A percentile compares a stretch with the other conserved stretches of the same genome.
phyloP scores from a whole-genome alignment of 2,888 invertebrate genomes.

The Cheilosia scutellata region DNA sequence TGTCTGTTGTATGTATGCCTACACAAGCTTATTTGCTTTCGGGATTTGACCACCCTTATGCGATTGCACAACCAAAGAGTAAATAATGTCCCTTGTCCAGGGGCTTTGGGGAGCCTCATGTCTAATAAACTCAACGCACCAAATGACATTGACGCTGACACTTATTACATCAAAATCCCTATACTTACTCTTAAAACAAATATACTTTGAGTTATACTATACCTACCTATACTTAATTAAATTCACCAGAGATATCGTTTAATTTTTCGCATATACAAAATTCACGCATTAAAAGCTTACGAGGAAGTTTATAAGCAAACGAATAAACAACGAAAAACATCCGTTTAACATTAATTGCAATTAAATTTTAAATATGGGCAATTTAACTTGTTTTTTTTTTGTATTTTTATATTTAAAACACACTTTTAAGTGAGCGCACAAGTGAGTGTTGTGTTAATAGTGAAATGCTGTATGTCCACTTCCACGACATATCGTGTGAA shows the following conservation, averaged over 20 bases:
- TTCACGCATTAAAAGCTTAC: slow-evolving; percentile 24
- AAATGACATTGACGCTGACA: too few species aligned
- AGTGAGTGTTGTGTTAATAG: slow-evolving; percentile 42
- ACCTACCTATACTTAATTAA: slow-evolving; percentile 21
- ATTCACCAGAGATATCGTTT: slow-evolving; percentile 38
- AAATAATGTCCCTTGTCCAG: too few species aligned
- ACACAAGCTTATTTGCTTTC: too few species aligned
- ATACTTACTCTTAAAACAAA: too few species aligned
- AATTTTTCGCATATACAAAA: slow-evolving; percentile 2
- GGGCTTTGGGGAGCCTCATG: too few species aligned
- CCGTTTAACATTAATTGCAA: slow-evolving; percentile 68
- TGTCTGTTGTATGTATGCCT: too few species aligned
- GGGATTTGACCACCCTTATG: too few species aligned
- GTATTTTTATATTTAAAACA: slow-evolving; percentile 29
- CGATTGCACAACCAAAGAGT: too few species aligned
- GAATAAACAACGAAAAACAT: slow-evolving; percentile 57
- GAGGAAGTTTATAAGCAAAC: slow-evolving; percentile 33
- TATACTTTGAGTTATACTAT: too few species aligned
- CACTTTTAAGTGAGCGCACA: slow-evolving; percentile 47
- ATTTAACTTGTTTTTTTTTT: slow-evolving; percentile 62
- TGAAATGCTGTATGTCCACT: slow-evolving; percentile 35
- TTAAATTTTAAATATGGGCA: slow-evolving; percentile 68
- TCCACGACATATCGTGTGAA: too few species aligned
- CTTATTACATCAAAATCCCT: too few species aligned
- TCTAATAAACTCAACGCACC: too few species aligned